phyloP scores from a whole-genome alignment of 2,113 vertebrate species.

The Antechinus flavipes region DNA sequence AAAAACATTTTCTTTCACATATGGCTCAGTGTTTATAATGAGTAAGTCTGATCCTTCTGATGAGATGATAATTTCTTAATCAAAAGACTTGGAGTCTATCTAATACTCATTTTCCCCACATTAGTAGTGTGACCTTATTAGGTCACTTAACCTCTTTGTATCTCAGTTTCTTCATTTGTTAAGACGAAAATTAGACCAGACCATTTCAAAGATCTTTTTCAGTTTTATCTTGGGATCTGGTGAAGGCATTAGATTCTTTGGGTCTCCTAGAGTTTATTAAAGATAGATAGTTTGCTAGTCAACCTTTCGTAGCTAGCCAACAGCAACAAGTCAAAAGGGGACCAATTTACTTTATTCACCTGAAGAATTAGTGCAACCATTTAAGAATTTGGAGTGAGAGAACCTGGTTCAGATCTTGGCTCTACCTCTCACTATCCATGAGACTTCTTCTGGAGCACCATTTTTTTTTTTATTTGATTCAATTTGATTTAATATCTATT shows the following conservation, averaged over 20 bases:
- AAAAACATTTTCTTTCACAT: conserved; percentile 7
- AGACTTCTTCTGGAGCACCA: not conserved
- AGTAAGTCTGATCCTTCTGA: not conserved
- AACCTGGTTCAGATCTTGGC: not conserved
- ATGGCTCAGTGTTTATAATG: not conserved
- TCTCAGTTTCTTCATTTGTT: not conserved
- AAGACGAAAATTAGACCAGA: not conserved
- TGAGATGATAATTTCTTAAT: not conserved
- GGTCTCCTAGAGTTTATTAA: not conserved
- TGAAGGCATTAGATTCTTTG: not conserved
- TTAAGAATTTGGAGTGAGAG: not conserved
- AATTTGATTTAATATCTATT: not conserved
- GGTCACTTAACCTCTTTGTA: not conserved
- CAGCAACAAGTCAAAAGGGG: not conserved
- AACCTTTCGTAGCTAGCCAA: not conserved
- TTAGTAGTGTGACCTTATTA: not conserved
- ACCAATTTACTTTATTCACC: not conserved
- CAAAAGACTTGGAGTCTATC: not conserved
- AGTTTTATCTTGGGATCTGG: not conserved
- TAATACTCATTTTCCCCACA: not conserved
- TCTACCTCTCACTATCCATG: not conserved
- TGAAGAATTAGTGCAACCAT: not conserved
- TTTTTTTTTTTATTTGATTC: not conserved
- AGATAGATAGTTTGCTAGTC: not conserved
- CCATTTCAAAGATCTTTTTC: not conserved